These are phyloP conservation scores for Apodemia hepburni DNA, from an alignment of 2,888 invertebrate species.

Conservation along the genomic window DNA sequence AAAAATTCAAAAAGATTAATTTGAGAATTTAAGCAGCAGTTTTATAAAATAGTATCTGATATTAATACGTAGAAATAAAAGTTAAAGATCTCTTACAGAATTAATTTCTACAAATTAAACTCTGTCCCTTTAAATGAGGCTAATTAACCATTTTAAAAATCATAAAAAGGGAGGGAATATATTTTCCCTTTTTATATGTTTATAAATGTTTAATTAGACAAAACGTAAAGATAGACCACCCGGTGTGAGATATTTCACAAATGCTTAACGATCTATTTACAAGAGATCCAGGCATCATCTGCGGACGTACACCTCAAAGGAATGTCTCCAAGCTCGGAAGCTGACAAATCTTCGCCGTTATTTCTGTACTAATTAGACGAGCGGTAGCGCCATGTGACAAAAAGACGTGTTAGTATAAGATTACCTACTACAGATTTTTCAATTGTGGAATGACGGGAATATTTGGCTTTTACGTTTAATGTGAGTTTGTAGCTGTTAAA, in stretches of 20 bases:
- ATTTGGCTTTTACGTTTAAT: background rate
- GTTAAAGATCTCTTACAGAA: too few relatives aligned
- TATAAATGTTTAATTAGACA: background rate
- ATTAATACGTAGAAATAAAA: too few relatives aligned
- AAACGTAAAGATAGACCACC: constrained; percentile 48
- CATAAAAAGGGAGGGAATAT: too few relatives aligned
- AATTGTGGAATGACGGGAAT: constrained; percentile 11
- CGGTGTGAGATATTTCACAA: constrained; percentile 59
- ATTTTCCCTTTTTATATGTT: too few relatives aligned
- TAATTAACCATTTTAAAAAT: too few relatives aligned
- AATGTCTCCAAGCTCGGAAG: constrained; percentile 71
- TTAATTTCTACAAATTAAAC: too few relatives aligned
- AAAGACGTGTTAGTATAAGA: constrained; percentile 37
- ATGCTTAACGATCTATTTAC: constrained; percentile 68
- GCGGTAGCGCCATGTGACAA: constrained; percentile 60
- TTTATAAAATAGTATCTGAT: too few relatives aligned
- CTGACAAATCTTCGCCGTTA: constrained; percentile 75
- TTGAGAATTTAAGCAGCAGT: too few relatives aligned
- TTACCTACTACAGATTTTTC: constrained; percentile 13
- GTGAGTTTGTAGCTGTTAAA: background rate
- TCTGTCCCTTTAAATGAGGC: too few relatives aligned
- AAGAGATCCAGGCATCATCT: constrained; percentile 45
- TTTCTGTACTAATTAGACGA: constrained; percentile 77
- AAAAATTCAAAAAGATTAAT: too few relatives aligned
- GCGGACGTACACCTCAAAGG: constrained; percentile 53